Base-by-base conservation (phyloP, 2,113 vertebrate genomes). In the Lucifuga dentata region DNA sequence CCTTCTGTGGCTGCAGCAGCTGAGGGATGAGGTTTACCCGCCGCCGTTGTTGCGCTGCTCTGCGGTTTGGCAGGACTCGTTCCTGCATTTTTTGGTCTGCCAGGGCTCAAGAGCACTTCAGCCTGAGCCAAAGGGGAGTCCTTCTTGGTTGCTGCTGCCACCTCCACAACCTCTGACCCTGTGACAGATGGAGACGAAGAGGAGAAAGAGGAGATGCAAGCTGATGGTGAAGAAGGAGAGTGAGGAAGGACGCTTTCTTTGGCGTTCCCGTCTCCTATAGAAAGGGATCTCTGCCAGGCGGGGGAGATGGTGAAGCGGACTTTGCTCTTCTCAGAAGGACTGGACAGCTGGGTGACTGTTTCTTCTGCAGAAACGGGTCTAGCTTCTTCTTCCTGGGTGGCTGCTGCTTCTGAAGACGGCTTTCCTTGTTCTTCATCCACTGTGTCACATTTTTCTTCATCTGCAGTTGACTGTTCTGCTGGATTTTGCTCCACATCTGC, bases 261-360 rank as follows among this genome's bases (percentile, higher is more conserved):
- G 72, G 26, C 77, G 7, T 74, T 85, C 40, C 41, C 77, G 7
- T 74, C 85, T 45, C 41, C 83, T 6, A 11, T 5, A 3, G 91
- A 91, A n/a, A 89, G 77, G 1, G 92, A 91, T 20, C 90, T 89
- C 85, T 94, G 93, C 94, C 91, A 92, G 11, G 91, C 89, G 5
- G 95, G 88, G 7, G 87, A 69, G 13, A 90, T 68, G 11, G 91
- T 92, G 79, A 94, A 92, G 26, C 86, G 88, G 48, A 84, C 76
- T 29, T 62, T 83, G 15, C 56, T 76, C 33, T 81, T 80, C 32
- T 86, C 78, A 1, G 76, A 13, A 23, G 26, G 39, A 1, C 20
- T 8, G 16, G 52, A 20, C 0, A 7, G 12, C 19, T n/a, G 63
- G 4, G 24, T 20, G 1, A 5, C 16, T 0, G 9, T 21, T 57